A percentile compares a stretch with the other conserved stretches of the same genome.
These are phyloP conservation scores for Polydesmus complanatus DNA, from an alignment of 2,888 invertebrate species.

Conservation along the genomic window DNA sequence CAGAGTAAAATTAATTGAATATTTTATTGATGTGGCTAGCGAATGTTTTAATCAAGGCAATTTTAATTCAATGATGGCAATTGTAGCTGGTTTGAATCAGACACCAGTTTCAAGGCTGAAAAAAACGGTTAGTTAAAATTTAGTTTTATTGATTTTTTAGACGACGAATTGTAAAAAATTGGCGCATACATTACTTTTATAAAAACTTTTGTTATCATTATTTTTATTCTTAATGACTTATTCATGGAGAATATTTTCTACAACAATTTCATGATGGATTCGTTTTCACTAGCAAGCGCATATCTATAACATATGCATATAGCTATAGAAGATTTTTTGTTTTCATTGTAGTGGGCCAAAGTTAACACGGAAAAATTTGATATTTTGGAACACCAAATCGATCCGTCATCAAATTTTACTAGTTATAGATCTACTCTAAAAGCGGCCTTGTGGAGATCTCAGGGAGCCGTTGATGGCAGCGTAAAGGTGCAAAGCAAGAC, in stretches of 20 bases:
- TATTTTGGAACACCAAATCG: slow-evolving; percentile 75
- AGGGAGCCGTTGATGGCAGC: slow-evolving; percentile 31
- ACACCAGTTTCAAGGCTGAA: slow-evolving; percentile 82
- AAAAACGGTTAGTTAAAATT: slow-evolving; percentile 60
- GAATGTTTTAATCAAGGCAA: slow-evolving; percentile 97
- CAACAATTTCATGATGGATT: too few species aligned
- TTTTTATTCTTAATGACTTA: too few species aligned
- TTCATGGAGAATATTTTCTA: too few species aligned
- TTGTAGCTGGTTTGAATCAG: slow-evolving; percentile 89
- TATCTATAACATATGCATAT: too few species aligned
- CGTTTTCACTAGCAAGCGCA: too few species aligned
- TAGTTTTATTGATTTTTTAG: too few species aligned
- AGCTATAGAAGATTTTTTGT: too few species aligned
- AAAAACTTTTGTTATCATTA: too few species aligned
- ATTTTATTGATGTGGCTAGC: slow-evolving; percentile 91
- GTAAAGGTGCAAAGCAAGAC: too few species aligned
- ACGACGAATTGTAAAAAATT: too few species aligned
- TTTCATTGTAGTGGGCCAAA: slow-evolving; percentile 63
- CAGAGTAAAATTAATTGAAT: slow-evolving; percentile 78
- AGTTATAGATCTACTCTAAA: slow-evolving; percentile 74
- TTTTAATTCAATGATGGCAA: slow-evolving; percentile 96
- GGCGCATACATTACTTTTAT: too few species aligned
- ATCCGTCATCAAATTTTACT: slow-evolving; percentile 74
- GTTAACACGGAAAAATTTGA: slow-evolving; percentile 66
- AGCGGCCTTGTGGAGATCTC: slow-evolving; percentile 50